Evolutionary conservation across 1,140 invertebrate species (phyloP).

Genomic region (Hycleus cichorii): DNA sequence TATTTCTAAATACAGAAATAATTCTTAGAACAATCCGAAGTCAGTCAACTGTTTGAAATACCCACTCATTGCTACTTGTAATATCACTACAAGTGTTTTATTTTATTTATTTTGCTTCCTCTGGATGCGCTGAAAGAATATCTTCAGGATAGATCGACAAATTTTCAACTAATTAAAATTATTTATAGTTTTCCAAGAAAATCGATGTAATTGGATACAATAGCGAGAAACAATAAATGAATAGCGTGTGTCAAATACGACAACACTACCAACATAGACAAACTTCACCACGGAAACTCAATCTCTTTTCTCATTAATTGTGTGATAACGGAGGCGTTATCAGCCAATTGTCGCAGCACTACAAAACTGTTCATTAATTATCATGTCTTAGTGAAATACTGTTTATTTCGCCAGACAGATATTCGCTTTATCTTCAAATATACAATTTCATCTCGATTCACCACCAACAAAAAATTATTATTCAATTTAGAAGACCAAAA

Average conservation of each 20-base stretch:
- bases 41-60: neutral
- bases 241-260: constrained; percentile 10
- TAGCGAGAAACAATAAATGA: constrained; percentile 9
- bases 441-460: too few species aligned
- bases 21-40: neutral
- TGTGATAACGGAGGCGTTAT: constrained; percentile 26
- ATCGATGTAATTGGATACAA: constrained; percentile 6
- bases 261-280: constrained; percentile 6
- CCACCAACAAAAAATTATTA: too few species aligned
- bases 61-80: too few species aligned
- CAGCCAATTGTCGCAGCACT: constrained; percentile 21
- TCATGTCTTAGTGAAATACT: constrained; percentile 12
- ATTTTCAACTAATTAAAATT: neutral
- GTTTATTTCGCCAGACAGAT: constrained; percentile 8
- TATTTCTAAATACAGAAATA: neutral
- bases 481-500: too few species aligned
- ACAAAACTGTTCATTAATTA: constrained; percentile 20
- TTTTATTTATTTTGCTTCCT: too few species aligned
- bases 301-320: constrained; percentile 28
- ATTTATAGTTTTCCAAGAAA: neutral
- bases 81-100: too few species aligned
- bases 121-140: neutral
- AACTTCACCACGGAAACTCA: constrained; percentile 21
- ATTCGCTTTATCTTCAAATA: constrained; percentile 1
- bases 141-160: neutral